Conservation (phyloP, 1,140 invertebrate genomes). For the Eurosta solidaginis region DNA sequence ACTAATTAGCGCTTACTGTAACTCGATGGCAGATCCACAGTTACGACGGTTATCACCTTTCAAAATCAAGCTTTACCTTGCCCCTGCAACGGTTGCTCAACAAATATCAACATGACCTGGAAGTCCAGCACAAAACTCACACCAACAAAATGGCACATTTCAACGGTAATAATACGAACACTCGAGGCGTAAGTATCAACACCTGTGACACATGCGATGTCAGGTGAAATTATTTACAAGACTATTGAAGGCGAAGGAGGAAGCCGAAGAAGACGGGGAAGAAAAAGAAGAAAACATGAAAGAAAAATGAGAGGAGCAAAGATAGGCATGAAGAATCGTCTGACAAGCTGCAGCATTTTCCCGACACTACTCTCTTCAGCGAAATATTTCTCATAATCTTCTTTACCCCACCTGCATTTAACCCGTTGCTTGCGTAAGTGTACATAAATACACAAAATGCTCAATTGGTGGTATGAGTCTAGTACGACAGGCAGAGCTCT, state of each 20-base stretch:
- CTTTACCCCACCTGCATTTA: background rate
- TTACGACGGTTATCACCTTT: too few relatives aligned
- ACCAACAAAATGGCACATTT: background rate
- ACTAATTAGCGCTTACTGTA: too few relatives aligned
- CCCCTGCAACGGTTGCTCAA: too few relatives aligned
- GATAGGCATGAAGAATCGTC: background rate
- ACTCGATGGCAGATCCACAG: too few relatives aligned
- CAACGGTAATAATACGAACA: background rate
- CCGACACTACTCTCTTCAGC: background rate
- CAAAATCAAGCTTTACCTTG: background rate
- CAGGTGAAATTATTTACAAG: background rate
- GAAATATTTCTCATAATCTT: background rate
- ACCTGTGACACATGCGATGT: background rate
- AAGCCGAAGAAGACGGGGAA: background rate
- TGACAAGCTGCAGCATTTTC: background rate
- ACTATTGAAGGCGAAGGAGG: too few relatives aligned
- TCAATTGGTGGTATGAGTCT: too few relatives aligned
- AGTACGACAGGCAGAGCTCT: background rate
- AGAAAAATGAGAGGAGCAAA: background rate
- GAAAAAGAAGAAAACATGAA: background rate
- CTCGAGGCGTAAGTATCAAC: background rate
- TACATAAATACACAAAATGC: background rate
- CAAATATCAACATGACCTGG: background rate
- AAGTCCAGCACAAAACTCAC: background rate
- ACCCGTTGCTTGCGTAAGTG: background rate